Evolutionary conservation across 2,888 invertebrate species (phyloP).

Genomic region (Apamea sordens): DNA sequence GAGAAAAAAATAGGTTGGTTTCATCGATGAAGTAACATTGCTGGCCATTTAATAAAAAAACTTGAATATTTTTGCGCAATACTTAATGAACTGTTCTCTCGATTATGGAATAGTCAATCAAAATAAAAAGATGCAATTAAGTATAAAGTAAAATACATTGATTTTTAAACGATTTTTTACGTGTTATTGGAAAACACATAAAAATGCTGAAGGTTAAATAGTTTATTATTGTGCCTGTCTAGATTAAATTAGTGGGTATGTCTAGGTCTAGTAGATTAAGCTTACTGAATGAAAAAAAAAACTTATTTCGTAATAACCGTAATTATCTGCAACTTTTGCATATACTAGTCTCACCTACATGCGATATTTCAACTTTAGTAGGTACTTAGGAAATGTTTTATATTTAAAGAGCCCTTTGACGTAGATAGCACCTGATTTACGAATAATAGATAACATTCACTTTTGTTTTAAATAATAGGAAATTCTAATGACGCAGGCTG

Average conservation of each 20-base stretch:
- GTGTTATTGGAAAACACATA: not conserved
- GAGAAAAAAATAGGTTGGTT: not conserved
- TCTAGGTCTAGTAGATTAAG: not conserved
- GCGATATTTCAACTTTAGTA: not conserved
- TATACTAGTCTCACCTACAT: not conserved
- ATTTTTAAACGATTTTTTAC: conserved; percentile 4
- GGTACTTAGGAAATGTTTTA: not conserved
- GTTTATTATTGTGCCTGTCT: not conserved
- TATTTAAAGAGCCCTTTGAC: not conserved
- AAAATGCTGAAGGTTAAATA: conserved; percentile 23
- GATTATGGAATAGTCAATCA: conserved; percentile 31
- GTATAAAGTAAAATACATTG: not conserved
- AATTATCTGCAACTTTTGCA: conserved; percentile 5
- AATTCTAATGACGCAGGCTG: not conserved
- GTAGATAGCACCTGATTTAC: not conserved
- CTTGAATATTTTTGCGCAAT: not conserved
- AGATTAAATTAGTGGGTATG: not conserved
- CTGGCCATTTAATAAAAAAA: not conserved
- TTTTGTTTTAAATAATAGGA: conserved; percentile 9
- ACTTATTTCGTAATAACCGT: not conserved
- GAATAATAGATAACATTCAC: not conserved
- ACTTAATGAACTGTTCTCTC: not conserved
- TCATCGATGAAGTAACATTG: not conserved
- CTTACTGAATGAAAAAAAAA: not conserved
- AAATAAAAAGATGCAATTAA: conserved; percentile 29